Percentiles rank a stretch among this genome's conserved stretches.
Evolutionary conservation across 2,797 vertebrate genomes (phyloP).

Genomic region (Bradypus variegatus): DNA sequence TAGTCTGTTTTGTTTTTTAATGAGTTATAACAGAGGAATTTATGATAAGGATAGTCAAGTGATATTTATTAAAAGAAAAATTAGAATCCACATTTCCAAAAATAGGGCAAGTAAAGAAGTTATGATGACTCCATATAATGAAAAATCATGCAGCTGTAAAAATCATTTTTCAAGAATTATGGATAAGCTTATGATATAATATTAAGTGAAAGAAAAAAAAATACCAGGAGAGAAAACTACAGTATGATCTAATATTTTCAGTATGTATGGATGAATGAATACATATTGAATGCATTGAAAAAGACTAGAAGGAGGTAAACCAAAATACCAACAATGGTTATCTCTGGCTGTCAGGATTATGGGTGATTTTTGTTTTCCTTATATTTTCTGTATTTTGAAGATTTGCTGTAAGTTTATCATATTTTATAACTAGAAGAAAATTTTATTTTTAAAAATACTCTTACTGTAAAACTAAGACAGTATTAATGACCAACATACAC

Average conservation of each 20-base stretch:
- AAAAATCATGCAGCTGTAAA: not conserved
- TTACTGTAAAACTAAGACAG: not conserved
- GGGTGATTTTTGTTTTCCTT: not conserved
- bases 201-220: not conserved
- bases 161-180: not conserved
- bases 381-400: not conserved
- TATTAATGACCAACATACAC: conserved; percentile 2
- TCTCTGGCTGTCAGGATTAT: not conserved
- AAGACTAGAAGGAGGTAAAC: not conserved
- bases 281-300: not conserved
- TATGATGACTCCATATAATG: not conserved
- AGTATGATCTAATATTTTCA: not conserved
- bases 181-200: not conserved
- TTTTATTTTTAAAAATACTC: not conserved
- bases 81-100: not conserved
- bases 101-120: not conserved
- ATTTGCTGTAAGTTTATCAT: not conserved
- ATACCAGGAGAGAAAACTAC: not conserved
- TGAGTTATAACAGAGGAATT: not conserved
- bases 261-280: not conserved
- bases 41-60: not conserved
- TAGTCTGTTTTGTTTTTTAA: not conserved
- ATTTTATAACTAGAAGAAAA: not conserved
- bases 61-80: not conserved
- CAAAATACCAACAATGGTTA: not conserved